Conservation (phyloP, 2,888 invertebrate species). For the Eucera pruinosa region DNA sequence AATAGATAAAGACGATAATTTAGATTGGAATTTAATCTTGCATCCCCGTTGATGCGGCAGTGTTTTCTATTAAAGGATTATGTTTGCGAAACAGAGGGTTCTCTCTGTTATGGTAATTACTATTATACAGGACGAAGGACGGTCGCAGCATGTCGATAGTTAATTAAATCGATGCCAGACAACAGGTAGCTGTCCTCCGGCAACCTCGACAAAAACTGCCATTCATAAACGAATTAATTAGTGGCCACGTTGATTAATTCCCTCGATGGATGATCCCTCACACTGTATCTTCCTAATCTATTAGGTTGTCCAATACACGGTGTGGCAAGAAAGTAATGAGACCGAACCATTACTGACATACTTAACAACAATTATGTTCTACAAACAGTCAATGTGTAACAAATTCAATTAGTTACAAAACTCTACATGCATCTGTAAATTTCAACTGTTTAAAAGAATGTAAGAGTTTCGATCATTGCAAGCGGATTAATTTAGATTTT, state of each 20-base stretch:
- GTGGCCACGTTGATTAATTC: slow-evolving; percentile 41
- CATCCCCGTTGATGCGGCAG: not conserved
- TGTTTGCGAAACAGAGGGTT: slow-evolving; percentile 4
- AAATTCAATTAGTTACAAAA: too few relatives aligned
- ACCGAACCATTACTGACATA: too few relatives aligned
- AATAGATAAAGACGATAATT: not conserved
- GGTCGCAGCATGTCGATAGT: slow-evolving; percentile 31
- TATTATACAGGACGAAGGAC: slow-evolving; percentile 24
- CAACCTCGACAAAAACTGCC: slow-evolving; percentile 35
- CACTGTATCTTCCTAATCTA: not conserved
- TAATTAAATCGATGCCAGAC: slow-evolving; percentile 53
- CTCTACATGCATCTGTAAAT: too few relatives aligned
- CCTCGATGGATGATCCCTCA: not conserved
- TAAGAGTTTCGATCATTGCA: too few relatives aligned
- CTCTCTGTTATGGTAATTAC: slow-evolving; percentile 33
- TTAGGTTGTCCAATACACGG: too few relatives aligned
- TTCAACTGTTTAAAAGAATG: too few relatives aligned
- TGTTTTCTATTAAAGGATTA: slow-evolving; percentile 13
- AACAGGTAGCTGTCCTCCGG: slow-evolving; percentile 34
- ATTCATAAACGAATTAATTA: slow-evolving; percentile 54
- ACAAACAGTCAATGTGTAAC: too few relatives aligned
- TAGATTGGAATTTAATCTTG: not conserved
- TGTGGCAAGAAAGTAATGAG: too few relatives aligned
- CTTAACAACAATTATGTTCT: too few relatives aligned
- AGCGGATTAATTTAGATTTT: too few relatives aligned